A percentile compares a stretch with the other conserved stretches of the same genome.
phyloP scores from a whole-genome alignment of 2,797 vertebrate genomes.

The Vespertilio murinus region DNA sequence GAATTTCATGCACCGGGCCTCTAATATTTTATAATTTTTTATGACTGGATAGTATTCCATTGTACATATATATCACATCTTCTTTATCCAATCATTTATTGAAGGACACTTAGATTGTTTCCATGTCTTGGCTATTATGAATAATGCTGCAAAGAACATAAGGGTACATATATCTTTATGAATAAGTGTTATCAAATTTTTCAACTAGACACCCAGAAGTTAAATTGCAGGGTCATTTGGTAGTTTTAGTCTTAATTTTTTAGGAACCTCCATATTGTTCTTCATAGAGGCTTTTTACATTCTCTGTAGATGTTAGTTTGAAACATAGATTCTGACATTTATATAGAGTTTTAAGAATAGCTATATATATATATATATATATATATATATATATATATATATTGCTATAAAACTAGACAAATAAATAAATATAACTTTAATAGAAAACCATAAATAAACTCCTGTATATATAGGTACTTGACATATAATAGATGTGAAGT shows the following conservation, averaged over 20 bases:
- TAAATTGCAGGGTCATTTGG: neutral
- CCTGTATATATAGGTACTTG: neutral
- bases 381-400: too few species aligned
- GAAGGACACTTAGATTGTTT: neutral
- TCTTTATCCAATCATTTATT: neutral
- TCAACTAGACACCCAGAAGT: neutral
- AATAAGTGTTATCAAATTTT: neutral
- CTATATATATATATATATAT: neutral
- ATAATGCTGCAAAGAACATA: neutral
- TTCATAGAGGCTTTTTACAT: neutral
- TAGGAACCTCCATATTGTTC: neutral
- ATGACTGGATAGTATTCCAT: neutral
- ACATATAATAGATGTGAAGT: neutral
- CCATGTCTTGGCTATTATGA: neutral
- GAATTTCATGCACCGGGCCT: too few species aligned
- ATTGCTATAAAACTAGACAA: neutral
- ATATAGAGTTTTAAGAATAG: neutral
- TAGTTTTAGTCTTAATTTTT: neutral
- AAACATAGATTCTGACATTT: neutral
- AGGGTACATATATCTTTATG: neutral
- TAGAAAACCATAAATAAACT: neutral
- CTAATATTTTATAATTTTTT: neutral
- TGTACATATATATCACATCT: neutral
- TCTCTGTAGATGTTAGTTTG: neutral
- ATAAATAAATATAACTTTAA: neutral